Evolutionary conservation across 2,113 vertebrate species (phyloP), one percentile per base, ranked within the genome.

Genomic region (Lepisosteus oculatus): DNA sequence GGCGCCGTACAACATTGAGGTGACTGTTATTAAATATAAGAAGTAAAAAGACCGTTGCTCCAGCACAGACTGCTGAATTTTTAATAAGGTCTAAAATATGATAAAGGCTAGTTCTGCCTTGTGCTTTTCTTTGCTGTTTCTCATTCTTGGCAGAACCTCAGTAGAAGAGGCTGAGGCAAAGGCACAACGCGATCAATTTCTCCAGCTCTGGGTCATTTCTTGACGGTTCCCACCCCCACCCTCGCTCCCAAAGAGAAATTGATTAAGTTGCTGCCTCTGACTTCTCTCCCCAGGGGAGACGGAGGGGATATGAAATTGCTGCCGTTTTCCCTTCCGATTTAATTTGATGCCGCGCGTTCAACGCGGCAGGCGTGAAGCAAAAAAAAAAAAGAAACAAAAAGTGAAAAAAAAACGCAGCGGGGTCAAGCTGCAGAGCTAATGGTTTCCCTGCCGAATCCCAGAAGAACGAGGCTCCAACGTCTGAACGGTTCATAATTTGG

Each of bases 351-450:
- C 65, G 56, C 68, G 63, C 65, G 79, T 75, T 13, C 47, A 59
- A n/a, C 56, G 12, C 56, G 13, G 8, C 56, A 59, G 56, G 68
- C 57, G 74, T 51, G 72, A 74, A 76, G 68, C 29, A 29, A 29
- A 29, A 29, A 29, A 29, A 59, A 59, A 76, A 56, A 72, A 77
- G 80, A 85, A 69, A 70, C 44, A 79, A 51, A 51, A 29, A 29
- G 84, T 79, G 79, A 83, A 86, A 79, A 85, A 79, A 85, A 79
- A 82, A 84, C 83, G 81, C 84, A 81, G 70, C 69, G 75, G 76
- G 90, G 89, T 91, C 87, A 92, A 91, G 84, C 88, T 84, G 80
- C 82, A 75, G 79, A 2, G 82, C 88, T 89, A 90, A 89, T 90
- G 87, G 86, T 89, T 89, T 88, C 83, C 77, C 84, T 75, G 56